These are phyloP conservation scores for Malurus elegans DNA, from an alignment of 2,113 vertebrate genomes.

Conservation along the genomic window DNA sequence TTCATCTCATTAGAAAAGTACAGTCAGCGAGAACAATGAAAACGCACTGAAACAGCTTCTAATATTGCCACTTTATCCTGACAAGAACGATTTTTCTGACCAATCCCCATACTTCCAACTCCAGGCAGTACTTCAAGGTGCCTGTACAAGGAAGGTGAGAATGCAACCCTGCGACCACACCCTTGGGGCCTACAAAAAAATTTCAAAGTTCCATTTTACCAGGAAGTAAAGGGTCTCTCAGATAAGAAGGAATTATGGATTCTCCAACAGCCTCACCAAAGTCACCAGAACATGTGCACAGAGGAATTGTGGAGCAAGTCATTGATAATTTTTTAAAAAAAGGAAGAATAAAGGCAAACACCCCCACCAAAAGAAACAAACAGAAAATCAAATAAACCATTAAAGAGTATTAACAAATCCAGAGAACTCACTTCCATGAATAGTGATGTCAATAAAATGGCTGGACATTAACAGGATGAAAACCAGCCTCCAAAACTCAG, in stretches of 20 bases:
- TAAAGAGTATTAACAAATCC: too few species aligned
- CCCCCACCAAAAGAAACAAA: not conserved
- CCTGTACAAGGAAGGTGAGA: not conserved
- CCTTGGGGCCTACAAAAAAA: not conserved
- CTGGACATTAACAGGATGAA: not conserved
- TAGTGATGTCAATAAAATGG: not conserved
- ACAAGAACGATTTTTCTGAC: not conserved
- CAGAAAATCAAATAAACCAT: not conserved
- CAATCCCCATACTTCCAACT: not conserved
- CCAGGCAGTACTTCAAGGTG: not conserved
- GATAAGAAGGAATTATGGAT: not conserved
- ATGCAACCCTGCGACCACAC: not conserved
- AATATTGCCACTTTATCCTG: not conserved
- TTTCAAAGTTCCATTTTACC: not conserved
- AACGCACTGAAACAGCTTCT: not conserved
- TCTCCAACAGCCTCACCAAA: not conserved
- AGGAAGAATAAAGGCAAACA: not conserved
- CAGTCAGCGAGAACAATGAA: not conserved
- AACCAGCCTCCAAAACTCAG: not conserved
- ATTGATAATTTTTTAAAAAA: fast-evolving
- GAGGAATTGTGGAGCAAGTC: not conserved
- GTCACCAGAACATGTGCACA: fast-evolving
- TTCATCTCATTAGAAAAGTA: not conserved
- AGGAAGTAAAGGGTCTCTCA: not conserved
- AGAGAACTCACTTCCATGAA: not conserved